Conservation (phyloP, 2,888 invertebrate species). For the Nomada fabriciana region DNA sequence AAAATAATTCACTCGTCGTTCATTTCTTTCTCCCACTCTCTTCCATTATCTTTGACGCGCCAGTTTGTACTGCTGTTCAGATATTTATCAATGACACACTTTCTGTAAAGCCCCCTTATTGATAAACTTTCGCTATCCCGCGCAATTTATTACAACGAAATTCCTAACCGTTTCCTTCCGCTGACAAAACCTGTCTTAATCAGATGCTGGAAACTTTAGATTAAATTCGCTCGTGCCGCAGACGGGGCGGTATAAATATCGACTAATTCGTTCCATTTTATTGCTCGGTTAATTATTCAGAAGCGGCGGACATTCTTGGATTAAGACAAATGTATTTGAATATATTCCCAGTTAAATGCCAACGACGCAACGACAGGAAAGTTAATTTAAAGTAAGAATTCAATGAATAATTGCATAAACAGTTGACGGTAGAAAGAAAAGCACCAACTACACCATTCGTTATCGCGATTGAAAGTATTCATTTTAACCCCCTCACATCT, state of each 20-base stretch:
- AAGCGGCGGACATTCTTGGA: background rate
- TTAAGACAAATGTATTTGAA: background rate
- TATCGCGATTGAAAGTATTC: background rate
- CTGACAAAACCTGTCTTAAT: constrained; percentile 29
- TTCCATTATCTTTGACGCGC: background rate
- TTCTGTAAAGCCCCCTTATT: constrained; percentile 12
- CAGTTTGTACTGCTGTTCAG: background rate
- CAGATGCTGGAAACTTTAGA: constrained; percentile 39
- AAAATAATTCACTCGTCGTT: constrained; percentile 48
- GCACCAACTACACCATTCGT: background rate
- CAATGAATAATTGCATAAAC: background rate
- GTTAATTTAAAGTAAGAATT: background rate
- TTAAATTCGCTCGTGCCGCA: constrained; percentile 25
- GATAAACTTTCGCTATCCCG: constrained; percentile 33
- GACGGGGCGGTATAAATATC: constrained; percentile 8
- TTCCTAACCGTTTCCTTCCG: background rate
- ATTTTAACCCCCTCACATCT: background rate
- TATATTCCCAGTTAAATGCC: background rate
- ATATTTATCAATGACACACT: constrained; percentile 44
- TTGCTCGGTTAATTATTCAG: constrained; percentile 16
- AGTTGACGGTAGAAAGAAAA: background rate
- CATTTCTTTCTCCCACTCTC: background rate
- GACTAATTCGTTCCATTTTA: constrained; percentile 27
- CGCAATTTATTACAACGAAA: constrained; percentile 42
- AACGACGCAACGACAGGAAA: background rate